phyloP scores from a whole-genome alignment of 92 coral and sea anemone species.

The Parazoanthus swiftii region DNA sequence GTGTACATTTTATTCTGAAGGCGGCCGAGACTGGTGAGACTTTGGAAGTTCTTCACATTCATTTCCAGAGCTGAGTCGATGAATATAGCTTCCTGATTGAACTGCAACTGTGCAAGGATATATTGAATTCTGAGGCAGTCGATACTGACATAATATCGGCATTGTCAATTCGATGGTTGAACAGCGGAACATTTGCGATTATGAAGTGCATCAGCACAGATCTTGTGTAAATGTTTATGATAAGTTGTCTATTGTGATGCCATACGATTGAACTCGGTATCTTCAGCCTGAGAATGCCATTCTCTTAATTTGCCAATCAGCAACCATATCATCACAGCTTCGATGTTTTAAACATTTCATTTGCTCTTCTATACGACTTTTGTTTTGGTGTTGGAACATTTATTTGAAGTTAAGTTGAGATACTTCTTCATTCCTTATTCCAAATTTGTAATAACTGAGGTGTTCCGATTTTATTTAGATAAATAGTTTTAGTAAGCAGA shows the following conservation, averaged over 20 bases:
- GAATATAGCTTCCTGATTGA: slow-evolving; percentile 39
- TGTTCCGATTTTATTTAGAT: slow-evolving; percentile 6
- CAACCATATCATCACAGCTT: not conserved
- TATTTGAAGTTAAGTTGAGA: not conserved
- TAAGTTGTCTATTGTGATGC: not conserved
- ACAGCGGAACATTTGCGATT: not conserved
- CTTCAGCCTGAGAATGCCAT: slow-evolving; percentile 1
- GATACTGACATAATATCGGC: slow-evolving; percentile 14
- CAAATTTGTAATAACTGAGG: not conserved
- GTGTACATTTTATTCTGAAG: slow-evolving; percentile 42
- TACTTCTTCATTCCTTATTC: not conserved
- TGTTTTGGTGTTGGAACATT: not conserved
- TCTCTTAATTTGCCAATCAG: not conserved
- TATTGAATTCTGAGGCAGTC: slow-evolving; percentile 38
- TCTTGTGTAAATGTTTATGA: not conserved
- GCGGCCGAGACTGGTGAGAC: slow-evolving; percentile 49
- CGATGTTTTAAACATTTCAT: not conserved
- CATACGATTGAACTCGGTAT: not conserved
- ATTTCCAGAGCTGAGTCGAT: slow-evolving; percentile 38
- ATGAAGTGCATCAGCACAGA: slow-evolving; percentile 7
- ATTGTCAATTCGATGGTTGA: slow-evolving; percentile 16
- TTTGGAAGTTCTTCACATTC: slow-evolving; percentile 40
- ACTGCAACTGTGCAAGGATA: slow-evolving; percentile 34
- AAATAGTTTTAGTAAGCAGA: slow-evolving; percentile 5
- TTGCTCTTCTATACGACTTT: not conserved